Conservation (phyloP, 2,113 vertebrate species). For the Nicator chloris region DNA sequence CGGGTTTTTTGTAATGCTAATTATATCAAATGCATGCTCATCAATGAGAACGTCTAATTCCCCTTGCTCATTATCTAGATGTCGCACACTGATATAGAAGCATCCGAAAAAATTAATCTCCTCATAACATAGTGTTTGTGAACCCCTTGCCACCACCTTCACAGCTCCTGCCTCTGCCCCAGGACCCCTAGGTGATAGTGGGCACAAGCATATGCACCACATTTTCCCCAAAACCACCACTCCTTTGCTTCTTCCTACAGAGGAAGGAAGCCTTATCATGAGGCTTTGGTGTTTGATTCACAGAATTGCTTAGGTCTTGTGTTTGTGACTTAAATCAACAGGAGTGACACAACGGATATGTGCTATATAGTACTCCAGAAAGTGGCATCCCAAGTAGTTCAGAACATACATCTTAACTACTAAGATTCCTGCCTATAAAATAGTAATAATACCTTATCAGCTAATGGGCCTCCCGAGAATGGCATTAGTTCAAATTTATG, state of each 20-base stretch:
- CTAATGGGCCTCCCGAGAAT: neutral
- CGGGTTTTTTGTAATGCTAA: slow-evolving; percentile 42
- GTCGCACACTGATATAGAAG: neutral
- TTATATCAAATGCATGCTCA: slow-evolving; percentile 40
- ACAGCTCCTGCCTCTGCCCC: neutral
- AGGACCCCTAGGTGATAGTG: neutral
- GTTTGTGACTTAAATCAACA: neutral
- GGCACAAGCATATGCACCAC: neutral
- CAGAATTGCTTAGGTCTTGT: neutral
- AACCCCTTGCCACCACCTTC: neutral
- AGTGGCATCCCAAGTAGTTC: neutral
- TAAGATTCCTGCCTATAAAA: neutral
- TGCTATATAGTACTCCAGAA: neutral
- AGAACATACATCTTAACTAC: neutral
- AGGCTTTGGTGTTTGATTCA: neutral
- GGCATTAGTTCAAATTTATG: neutral
- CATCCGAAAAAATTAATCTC: neutral
- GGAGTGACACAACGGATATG: accelerated
- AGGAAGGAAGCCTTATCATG: neutral
- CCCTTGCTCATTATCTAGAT: slow-evolving; percentile 35
- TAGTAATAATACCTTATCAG: neutral
- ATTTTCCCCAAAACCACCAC: neutral
- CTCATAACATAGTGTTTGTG: neutral
- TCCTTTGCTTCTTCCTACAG: neutral
- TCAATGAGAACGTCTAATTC: slow-evolving; percentile 26